Base-by-base conservation (phyloP, 2,113 vertebrate genomes). In the Nannobrachium achirus region DNA sequence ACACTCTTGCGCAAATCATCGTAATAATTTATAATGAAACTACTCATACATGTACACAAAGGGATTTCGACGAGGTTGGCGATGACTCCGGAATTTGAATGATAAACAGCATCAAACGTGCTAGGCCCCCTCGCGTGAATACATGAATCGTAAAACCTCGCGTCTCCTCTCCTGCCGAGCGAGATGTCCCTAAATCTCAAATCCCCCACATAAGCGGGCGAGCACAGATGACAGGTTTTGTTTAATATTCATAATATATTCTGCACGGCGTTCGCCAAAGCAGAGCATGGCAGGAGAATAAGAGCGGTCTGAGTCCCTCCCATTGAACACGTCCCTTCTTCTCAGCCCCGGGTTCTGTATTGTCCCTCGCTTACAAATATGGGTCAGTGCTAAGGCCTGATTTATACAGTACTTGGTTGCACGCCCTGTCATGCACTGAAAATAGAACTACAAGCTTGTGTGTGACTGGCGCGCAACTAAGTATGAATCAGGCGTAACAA, bases 241-340 rank as follows among this genome's bases (percentile, higher is more conserved):
- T 76, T 89, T 88, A 82, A 85, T 89, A 86, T 90, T 79, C 81
- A 82, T 66, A 53, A 71, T 81, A 75, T 76, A 85, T 59, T 70
- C 69, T 49, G 41, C 75, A 70, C 73, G 64, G 60, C 20, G 66
- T 70, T 66, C 45, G 53, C 73, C 60, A 48, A 76, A 78, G 71
- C 49, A 16, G 56, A 73, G 60, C n/a, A 18, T 58, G 73, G 71
- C 69, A 71, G 72, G 62, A 83, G 74, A 50, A 64, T 33, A 65
- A 58, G 64, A 78, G 69, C 40, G 41, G 65, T 63, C 64, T 52
- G 56, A 71, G 55, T 81, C 64, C 63, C 84, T 72, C 76, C 78
- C 5, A 8, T 48, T 69, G 80, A 76, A 60, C 41, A 10, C 8
- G 2, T 62, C 67, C 73, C 68, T 82, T 78, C 76, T 57, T 82